These are phyloP conservation scores for Stenoptilia bipunctidactyla DNA, from an alignment of 2,888 invertebrate genomes.

Conservation along the genomic window DNA sequence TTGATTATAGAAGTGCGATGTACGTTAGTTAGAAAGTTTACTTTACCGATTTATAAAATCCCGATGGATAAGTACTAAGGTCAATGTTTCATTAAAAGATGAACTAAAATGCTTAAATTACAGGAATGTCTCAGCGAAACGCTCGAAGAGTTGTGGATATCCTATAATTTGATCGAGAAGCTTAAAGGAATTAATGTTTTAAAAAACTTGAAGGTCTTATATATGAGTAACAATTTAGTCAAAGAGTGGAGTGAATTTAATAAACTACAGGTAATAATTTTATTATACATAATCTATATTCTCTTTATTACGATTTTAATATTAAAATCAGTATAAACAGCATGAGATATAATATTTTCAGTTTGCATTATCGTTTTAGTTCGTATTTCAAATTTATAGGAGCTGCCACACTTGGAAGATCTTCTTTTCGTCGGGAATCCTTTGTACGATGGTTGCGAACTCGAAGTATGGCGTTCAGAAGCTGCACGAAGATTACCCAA, in stretches of 20 bases:
- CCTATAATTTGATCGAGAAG: constrained; percentile 94
- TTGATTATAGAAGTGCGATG: too few relatives aligned
- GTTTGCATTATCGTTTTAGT: too few relatives aligned
- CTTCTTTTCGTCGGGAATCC: constrained; percentile 87
- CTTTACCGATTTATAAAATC: too few relatives aligned
- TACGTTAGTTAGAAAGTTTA: too few relatives aligned
- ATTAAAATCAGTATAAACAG: too few relatives aligned
- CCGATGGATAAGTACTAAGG: too few relatives aligned
- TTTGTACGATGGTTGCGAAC: constrained; percentile 79
- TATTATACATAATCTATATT: too few relatives aligned
- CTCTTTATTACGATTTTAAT: too few relatives aligned
- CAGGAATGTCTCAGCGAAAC: constrained; percentile 89
- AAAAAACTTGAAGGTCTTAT: constrained; percentile 85
- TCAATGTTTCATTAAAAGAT: too few relatives aligned
- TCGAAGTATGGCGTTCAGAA: constrained; percentile 78
- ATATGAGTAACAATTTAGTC: constrained; percentile 86
- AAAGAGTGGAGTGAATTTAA: constrained; percentile 93
- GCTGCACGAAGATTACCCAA: constrained; percentile 79
- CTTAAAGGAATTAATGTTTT: constrained; percentile 87
- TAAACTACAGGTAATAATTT: constrained; percentile 79
- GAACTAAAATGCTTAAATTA: constrained; percentile 12
- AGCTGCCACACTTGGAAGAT: constrained; percentile 80
- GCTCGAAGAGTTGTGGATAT: constrained; percentile 93
- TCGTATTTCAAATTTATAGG: constrained; percentile 32
- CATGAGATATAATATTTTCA: too few relatives aligned